Conservation (phyloP, 2,888 invertebrate genomes). For the Scotopteryx bipunctaria region DNA sequence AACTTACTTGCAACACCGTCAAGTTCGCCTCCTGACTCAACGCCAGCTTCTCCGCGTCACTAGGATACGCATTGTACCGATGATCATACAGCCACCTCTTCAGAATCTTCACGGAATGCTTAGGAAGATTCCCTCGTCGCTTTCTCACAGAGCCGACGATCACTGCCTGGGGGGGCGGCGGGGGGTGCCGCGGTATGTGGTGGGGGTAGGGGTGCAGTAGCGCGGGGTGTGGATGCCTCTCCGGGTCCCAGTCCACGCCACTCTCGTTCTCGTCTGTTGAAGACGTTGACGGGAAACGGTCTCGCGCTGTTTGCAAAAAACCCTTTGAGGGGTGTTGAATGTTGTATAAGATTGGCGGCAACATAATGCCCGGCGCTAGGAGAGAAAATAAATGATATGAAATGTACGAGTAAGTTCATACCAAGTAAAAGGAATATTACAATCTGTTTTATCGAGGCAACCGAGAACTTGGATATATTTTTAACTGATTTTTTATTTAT, state of each 20-base stretch:
- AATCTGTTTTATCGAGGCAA: too few relatives aligned
- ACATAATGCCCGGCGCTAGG: constrained; percentile 20
- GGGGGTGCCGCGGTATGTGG: constrained; percentile 27
- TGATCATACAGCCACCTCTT: constrained; percentile 97
- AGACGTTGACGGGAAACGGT: constrained; percentile 87
- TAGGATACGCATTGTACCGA: constrained; percentile 97
- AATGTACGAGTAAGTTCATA: too few relatives aligned
- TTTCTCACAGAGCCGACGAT: constrained; percentile 86
- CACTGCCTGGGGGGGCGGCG: constrained; percentile 45
- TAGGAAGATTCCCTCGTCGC: constrained; percentile 95
- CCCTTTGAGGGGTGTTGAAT: constrained; percentile 23
- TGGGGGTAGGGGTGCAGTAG: constrained; percentile 44
- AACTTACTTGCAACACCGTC: constrained; percentile 91
- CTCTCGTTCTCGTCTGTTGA: constrained; percentile 86
- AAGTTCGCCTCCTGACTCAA: constrained; percentile 93
- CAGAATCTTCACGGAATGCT: constrained; percentile 95
- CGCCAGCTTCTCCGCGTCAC: constrained; percentile 94
- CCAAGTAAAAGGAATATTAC: too few relatives aligned
- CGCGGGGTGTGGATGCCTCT: constrained; percentile 48
- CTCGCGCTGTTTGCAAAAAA: constrained; percentile 76
- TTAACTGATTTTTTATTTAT: too few relatives aligned
- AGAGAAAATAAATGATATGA: too few relatives aligned
- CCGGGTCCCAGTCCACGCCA: constrained; percentile 81
- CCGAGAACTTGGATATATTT: too few relatives aligned
- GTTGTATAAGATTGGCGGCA: constrained; percentile 19